A percentile compares a stretch with the other conserved stretches of the same genome.
Conservation (phyloP, 1,140 invertebrate species). For the Drosophila azteca region DNA sequence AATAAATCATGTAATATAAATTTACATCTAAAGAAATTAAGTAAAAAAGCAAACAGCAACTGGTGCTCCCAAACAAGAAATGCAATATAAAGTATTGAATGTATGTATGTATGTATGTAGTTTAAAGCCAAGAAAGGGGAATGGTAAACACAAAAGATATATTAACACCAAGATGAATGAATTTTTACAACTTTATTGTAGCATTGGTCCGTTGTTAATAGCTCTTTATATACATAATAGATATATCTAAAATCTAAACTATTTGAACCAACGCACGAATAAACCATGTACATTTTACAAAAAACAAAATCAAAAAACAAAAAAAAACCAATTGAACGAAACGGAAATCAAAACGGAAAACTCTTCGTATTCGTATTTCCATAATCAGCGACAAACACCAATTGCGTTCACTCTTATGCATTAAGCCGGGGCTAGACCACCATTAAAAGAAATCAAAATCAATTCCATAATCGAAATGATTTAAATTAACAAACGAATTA, state of each 20-base stretch:
- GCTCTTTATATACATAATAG: slow-evolving; percentile 59
- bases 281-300: slow-evolving; percentile 56
- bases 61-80: slow-evolving; percentile 68
- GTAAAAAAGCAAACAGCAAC: slow-evolving; percentile 40
- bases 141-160: slow-evolving; percentile 29
- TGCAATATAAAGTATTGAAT: neutral
- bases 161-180: slow-evolving; percentile 20
- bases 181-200: slow-evolving; percentile 58
- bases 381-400: neutral
- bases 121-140: too few relatives aligned
- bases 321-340: slow-evolving; percentile 2
- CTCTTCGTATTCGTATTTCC: slow-evolving; percentile 20
- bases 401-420: too few relatives aligned
- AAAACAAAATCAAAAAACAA: slow-evolving; percentile 9
- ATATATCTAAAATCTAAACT: neutral
- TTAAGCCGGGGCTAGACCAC: too few relatives aligned
- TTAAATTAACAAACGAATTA: too few relatives aligned
- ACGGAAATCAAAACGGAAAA: neutral
- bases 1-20: neutral
- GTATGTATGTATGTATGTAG: slow-evolving; percentile 2
- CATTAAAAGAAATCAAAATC: too few relatives aligned
- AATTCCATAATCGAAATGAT: neutral
- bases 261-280: slow-evolving; percentile 11
- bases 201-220: slow-evolving; percentile 72
- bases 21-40: neutral